phyloP scores from a whole-genome alignment of 2,113 vertebrate genomes.

The Pyrgilauda ruficollis region DNA sequence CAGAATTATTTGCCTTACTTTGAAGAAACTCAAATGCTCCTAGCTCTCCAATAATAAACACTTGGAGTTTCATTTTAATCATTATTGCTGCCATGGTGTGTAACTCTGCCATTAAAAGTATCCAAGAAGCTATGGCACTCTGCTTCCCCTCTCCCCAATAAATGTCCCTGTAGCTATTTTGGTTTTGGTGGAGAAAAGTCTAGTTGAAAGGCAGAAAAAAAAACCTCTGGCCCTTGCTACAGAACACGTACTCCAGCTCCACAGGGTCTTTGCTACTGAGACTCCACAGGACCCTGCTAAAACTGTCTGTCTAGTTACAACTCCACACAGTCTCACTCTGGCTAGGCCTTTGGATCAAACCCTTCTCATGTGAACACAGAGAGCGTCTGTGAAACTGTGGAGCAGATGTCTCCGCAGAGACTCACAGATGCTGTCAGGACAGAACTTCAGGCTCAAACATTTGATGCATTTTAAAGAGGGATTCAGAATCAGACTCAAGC shows the following conservation, averaged over 20 bases:
- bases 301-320: slow-evolving; percentile 71
- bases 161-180: slow-evolving; percentile 23
- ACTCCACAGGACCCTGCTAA: slow-evolving; percentile 72
- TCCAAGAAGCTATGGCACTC: slow-evolving; percentile 21
- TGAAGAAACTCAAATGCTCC: not conserved
- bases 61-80: not conserved
- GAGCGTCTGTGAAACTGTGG: slow-evolving; percentile 73
- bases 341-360: slow-evolving; percentile 77
- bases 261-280: slow-evolving; percentile 62
- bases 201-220: slow-evolving; percentile 64
- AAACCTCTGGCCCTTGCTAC: slow-evolving; percentile 54
- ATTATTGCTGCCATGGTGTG: not conserved
- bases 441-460: slow-evolving; percentile 77
- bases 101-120: slow-evolving; percentile 8
- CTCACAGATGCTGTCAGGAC: slow-evolving; percentile 79
- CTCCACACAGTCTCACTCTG: slow-evolving; percentile 64
- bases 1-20: not conserved
- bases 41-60: not conserved
- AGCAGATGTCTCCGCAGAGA: slow-evolving; percentile 80
- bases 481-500: slow-evolving; percentile 75
- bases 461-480: slow-evolving; percentile 82
- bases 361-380: slow-evolving; percentile 76
- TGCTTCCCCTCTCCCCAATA: not conserved
- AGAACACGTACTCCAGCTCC: slow-evolving; percentile 59
- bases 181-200: slow-evolving; percentile 4